Base-by-base conservation (phyloP, 2,797 vertebrate species). In the Gymnopithys bicolor region DNA sequence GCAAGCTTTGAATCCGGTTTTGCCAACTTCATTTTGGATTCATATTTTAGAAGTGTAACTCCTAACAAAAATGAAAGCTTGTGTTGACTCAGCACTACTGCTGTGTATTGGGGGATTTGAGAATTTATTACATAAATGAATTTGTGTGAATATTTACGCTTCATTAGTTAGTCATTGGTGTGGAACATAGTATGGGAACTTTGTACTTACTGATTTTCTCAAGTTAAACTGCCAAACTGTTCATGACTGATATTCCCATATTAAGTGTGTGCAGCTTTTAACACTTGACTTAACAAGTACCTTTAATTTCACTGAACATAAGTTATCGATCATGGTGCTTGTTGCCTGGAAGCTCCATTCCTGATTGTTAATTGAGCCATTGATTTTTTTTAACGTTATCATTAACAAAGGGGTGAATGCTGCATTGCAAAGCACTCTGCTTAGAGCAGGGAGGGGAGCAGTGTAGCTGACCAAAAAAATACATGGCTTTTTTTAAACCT, bases 251-350 rank as follows among this genome's bases (percentile, higher is more conserved):
- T 97, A 96, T 84, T 95, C 93, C 86, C 82, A 62, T 76, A 96
- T 96, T 96, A 96, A 74, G 35, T 59, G 67, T 91, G 90, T 95
- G 94, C 91, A 93, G 96, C 97, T 97, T 97, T 98, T 98, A 98
- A 97, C 96, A 97, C 96, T 97, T 97, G 97, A 95, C 97, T 98
- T 97, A 97, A 97, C 97, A 97, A 97, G 96, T 96, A 90, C 97
- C 96, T 98, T 97, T 98, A 98, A 98, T 98, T 98, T 98, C 97
- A 94, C 96, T 86, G 93, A 97, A 98, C 97, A 88, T 95, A 98
- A 96, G 96, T 97, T 98, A 98, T 98, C 96, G 98, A 98, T 98
- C 95, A 94, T 74, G 62, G 83, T 94, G 90, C 94, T 95, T 96
- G 96, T 96, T 98, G 97, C 97, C 96, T 97, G 91, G 97, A 96